Percentiles rank a stretch among this genome's conserved stretches.
Conservation (phyloP, 2,888 invertebrate genomes). For the Scaptomyza caliginosa region DNA sequence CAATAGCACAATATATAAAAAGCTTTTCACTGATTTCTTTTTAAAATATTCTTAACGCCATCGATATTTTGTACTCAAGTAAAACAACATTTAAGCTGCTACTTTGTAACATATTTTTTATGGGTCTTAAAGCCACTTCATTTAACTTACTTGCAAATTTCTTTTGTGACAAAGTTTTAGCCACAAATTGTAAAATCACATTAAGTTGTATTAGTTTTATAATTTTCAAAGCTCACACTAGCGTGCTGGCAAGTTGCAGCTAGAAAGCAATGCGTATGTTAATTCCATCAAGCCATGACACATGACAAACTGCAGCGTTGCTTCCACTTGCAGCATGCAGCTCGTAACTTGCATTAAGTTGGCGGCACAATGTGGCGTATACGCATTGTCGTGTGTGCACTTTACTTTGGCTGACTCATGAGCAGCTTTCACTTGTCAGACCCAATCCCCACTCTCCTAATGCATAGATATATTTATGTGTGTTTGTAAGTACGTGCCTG, state of each 20-base stretch:
- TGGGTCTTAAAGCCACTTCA: background rate
- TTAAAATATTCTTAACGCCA: too few relatives aligned
- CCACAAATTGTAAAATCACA: conserved; percentile 36
- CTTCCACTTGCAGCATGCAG: background rate
- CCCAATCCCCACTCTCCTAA: background rate
- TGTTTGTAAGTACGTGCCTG: conserved; percentile 54
- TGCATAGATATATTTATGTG: background rate
- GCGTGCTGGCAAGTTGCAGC: conserved; percentile 15
- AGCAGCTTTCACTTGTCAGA: conserved; percentile 38
- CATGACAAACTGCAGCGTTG: conserved; percentile 47
- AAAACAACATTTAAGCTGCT: too few relatives aligned
- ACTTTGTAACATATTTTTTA: background rate
- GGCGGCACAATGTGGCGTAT: conserved; percentile 67
- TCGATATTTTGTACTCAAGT: too few relatives aligned
- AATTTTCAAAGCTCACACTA: conserved; percentile 40
- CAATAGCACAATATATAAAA: background rate
- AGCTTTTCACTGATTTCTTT: background rate
- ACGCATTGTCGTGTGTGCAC: conserved; percentile 72
- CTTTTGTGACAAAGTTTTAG: conserved; percentile 22
- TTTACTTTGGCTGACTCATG: conserved; percentile 57
- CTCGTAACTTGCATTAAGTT: conserved; percentile 60
- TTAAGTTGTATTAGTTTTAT: conserved; percentile 57
- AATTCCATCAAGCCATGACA: conserved; percentile 60
- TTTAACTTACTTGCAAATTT: background rate
- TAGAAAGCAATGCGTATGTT: conserved; percentile 49